Percentiles rank a stretch among this genome's conserved stretches.
Conservation (phyloP, 2,888 invertebrate species). For the Opisthograptis luteolata region DNA sequence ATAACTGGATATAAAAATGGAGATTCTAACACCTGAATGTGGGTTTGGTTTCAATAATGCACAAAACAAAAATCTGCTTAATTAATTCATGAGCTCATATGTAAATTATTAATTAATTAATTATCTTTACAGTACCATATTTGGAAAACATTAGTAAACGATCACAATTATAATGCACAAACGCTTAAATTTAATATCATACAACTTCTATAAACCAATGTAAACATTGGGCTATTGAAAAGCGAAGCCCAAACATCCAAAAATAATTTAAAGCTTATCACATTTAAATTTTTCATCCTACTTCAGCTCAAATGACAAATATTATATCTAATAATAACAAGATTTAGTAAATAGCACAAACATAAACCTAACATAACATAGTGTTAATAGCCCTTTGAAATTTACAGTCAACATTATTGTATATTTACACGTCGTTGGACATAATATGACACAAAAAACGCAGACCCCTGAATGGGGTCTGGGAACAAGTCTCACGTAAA, state of each 20-base stretch:
- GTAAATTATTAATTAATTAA: slow-evolving; percentile 18
- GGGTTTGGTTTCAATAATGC: slow-evolving; percentile 22
- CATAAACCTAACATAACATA: slow-evolving; percentile 38
- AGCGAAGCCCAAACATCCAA: slow-evolving; percentile 59
- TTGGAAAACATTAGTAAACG: slow-evolving; percentile 61
- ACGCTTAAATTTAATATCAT: slow-evolving; percentile 52
- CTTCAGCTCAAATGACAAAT: slow-evolving; percentile 34
- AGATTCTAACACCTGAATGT: neutral
- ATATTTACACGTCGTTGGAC: slow-evolving; percentile 52
- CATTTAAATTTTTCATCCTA: slow-evolving; percentile 59
- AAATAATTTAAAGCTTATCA: slow-evolving; percentile 83
- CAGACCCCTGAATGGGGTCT: slow-evolving; percentile 33
- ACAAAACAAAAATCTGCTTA: slow-evolving; percentile 7
- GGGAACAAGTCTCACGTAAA: slow-evolving; percentile 35
- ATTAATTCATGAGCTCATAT: slow-evolving; percentile 6
- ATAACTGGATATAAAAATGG: slow-evolving; percentile 9
- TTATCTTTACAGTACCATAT: slow-evolving; percentile 35
- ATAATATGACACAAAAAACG: slow-evolving; percentile 65
- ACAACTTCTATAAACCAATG: slow-evolving; percentile 56
- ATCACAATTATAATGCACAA: slow-evolving; percentile 78
- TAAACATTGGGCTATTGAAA: slow-evolving; percentile 56
- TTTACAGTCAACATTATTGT: slow-evolving; percentile 53
- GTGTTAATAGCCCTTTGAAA: slow-evolving; percentile 46
- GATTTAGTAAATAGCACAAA: slow-evolving; percentile 41
- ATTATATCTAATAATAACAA: too few species aligned